Base-by-base conservation (phyloP, 2,113 vertebrate species). In the Paralichthys olivaceus region DNA sequence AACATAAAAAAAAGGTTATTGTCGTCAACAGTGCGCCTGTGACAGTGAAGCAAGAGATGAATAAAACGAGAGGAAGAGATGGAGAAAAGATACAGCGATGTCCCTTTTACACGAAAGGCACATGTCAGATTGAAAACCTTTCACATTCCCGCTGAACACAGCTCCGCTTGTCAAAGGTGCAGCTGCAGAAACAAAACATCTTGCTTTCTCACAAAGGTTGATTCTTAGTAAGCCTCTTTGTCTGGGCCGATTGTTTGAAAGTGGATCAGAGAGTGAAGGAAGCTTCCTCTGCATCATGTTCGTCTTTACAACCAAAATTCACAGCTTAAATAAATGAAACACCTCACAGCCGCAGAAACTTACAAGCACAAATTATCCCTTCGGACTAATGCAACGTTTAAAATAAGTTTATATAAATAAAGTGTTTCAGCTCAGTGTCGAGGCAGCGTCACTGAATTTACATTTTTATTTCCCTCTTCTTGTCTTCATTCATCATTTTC, bases 71-170 rank as follows among this genome's bases (percentile, higher is more conserved):
- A 56, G 51, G 58, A 69, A 58, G 73, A 37, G 68, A 70, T 64
- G 29, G 49, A 12, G 15, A 63, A 55, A 84, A 75, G 75, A 64
- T 69, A 65, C 81, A 72, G 45, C 25, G 20, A 15, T 19, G 58
- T 82, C 69, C 80, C 80, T 82, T 80, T 84, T 12, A 43, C 71
- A 60, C 54, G 34, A 87, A 92, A 91, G 91, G 90, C 90, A 93
- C 92, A 84, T 26, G 55, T 67, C 72, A 79, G 59, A 75, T 68
- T 45, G 54, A 67, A 74, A 75, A 77, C 77, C 73, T 67, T 81
- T 82, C 75, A n/a, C n/a, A 0, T 56, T 80, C 62, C 63, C 54
- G 62, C 56, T 19, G 29, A 72, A 69, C 59, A 28, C 37, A 61
- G 29, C 4, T 25, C 29, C 47, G 49, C 53, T 70, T 43, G 58